Evolutionary conservation across 92 coral and sea anemone genomes (phyloP).

Genomic region (Ricordea florida): DNA sequence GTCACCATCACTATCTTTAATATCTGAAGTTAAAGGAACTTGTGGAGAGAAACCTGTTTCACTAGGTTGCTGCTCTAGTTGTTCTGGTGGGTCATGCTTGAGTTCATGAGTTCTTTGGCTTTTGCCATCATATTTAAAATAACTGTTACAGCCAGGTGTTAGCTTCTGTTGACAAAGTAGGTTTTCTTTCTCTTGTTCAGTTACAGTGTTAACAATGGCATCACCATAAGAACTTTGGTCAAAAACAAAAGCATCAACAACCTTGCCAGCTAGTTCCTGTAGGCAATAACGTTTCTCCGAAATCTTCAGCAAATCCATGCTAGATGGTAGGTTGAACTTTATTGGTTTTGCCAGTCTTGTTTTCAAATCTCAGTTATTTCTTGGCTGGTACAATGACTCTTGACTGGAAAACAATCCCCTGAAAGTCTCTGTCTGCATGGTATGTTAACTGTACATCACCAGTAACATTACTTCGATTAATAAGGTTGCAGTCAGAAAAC

Average conservation of each 20-base stretch:
- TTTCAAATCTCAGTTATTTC: constrained; percentile 46
- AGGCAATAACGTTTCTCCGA: constrained; percentile 45
- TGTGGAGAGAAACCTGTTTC: neutral
- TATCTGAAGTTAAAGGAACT: neutral
- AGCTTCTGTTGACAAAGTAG: constrained; percentile 37
- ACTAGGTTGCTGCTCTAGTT: constrained; percentile 13
- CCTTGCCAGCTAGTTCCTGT: constrained; percentile 52
- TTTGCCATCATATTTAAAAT: constrained; percentile 66
- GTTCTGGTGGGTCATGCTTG: constrained; percentile 52
- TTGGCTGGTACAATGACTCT: constrained; percentile 60
- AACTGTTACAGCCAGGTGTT: constrained; percentile 48
- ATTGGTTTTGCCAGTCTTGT: constrained; percentile 24
- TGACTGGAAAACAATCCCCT: constrained; percentile 24
- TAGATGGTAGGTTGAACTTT: constrained; percentile 12
- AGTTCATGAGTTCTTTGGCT: constrained; percentile 68
- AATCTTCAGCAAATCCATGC: constrained; percentile 4
- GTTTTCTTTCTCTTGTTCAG: constrained; percentile 50
- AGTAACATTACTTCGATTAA: constrained; percentile 60
- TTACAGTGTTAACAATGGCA: constrained; percentile 20
- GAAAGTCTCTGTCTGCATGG: constrained; percentile 60
- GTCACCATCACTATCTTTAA: constrained; percentile 3
- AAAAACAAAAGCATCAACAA: constrained; percentile 56
- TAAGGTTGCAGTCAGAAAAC: constrained; percentile 57
- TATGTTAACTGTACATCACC: constrained; percentile 36
- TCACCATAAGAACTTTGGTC: constrained; percentile 2